phyloP scores from a whole-genome alignment of 2,113 vertebrate genomes.

The Amblyornis subalaris region DNA sequence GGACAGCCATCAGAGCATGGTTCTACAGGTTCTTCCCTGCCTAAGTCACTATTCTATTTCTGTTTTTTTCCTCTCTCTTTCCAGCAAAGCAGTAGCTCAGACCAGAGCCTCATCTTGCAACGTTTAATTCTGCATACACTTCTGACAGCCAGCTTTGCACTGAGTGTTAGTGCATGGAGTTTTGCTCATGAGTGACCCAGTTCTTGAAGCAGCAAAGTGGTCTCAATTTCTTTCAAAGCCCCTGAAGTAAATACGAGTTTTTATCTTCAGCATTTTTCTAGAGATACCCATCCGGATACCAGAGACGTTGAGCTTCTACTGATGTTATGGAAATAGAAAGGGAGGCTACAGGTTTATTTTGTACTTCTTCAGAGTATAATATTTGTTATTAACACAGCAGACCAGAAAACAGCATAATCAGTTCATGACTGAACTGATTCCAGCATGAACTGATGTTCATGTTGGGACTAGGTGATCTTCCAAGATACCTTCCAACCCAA shows the following conservation, averaged over 20 bases:
- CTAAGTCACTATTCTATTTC: neutral
- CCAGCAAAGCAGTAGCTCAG: neutral
- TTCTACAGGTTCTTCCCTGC: neutral
- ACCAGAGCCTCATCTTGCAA: neutral
- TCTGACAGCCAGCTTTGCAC: neutral
- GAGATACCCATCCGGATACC: neutral
- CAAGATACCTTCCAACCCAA: neutral
- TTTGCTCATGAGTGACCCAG: neutral
- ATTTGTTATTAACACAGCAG: neutral
- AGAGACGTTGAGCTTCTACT: neutral
- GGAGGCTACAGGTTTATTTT: neutral
- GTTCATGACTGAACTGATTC: neutral
- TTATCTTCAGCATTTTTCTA: neutral
- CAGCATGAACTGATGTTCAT: neutral
- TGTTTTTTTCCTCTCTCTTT: neutral
- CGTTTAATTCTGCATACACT: neutral
- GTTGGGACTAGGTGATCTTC: neutral
- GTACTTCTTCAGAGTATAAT: neutral
- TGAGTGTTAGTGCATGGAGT: neutral
- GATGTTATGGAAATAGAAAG: neutral
- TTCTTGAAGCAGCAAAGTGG: neutral
- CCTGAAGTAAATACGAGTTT: neutral
- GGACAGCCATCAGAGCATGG: neutral
- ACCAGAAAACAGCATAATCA: neutral
- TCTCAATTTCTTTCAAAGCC: neutral